Evolutionary conservation across 2,888 invertebrate species (phyloP).

Genomic region (Stenotaenia linearis): DNA sequence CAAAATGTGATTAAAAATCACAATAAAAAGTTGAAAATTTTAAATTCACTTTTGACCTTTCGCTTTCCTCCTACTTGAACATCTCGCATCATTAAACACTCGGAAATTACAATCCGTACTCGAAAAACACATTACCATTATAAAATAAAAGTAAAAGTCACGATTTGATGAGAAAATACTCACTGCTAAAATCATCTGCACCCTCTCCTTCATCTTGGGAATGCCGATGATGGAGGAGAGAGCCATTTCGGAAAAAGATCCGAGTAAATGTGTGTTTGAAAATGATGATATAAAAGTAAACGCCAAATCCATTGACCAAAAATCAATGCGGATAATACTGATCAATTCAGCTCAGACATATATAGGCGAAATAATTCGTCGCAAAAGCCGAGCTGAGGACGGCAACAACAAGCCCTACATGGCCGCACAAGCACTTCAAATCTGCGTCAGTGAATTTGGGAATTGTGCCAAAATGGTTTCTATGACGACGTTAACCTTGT

Average conservation of each 20-base stretch:
- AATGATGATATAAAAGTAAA: background rate
- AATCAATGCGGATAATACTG: background rate
- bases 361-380: background rate
- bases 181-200: conserved; percentile 1
- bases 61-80: background rate
- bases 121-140: too few relatives aligned
- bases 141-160: too few relatives aligned
- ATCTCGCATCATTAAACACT: background rate
- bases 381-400: conserved; percentile 18
- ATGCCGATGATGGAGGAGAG: background rate
- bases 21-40: background rate
- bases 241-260: background rate
- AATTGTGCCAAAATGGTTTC: conserved; percentile 11
- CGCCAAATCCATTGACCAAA: background rate
- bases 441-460: conserved; percentile 21
- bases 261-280: background rate
- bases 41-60: background rate
- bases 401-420: conserved; percentile 1
- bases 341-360: conserved; percentile 1
- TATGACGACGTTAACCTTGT: background rate
- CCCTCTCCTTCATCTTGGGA: conserved; percentile 24
- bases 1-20: background rate
- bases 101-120: too few relatives aligned
- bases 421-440: background rate
- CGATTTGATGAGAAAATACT: background rate